These are phyloP conservation scores for Papilio polytes DNA, from an alignment of 1,140 invertebrate genomes.

Conservation along the genomic window DNA sequence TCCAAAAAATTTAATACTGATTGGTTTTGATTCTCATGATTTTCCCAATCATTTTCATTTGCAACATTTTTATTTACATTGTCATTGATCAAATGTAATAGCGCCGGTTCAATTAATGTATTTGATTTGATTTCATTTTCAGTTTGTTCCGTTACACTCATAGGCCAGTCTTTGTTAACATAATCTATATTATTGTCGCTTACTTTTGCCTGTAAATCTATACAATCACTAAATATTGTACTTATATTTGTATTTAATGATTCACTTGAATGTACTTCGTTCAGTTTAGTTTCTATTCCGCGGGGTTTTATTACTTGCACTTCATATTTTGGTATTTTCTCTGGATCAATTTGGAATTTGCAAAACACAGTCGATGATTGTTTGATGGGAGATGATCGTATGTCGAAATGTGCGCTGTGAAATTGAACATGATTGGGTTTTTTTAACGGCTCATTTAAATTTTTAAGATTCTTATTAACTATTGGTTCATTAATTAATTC, in stretches of 20 bases:
- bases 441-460: slow-evolving; percentile 29
- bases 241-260: slow-evolving; percentile 40
- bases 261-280: slow-evolving; percentile 45
- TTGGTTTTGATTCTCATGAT: slow-evolving; percentile 54
- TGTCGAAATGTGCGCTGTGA: slow-evolving; percentile 77
- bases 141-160: slow-evolving; percentile 51
- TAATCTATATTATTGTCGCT: slow-evolving; percentile 34
- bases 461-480: slow-evolving; percentile 27
- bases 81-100: slow-evolving; percentile 60
- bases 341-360: slow-evolving; percentile 75
- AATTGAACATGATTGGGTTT: slow-evolving; percentile 65
- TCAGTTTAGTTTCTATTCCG: slow-evolving; percentile 46
- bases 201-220: slow-evolving; percentile 41
- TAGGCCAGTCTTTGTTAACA: slow-evolving; percentile 48
- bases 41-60: slow-evolving; percentile 46
- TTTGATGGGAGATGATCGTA: slow-evolving; percentile 78
- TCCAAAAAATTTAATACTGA: slow-evolving; percentile 76
- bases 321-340: slow-evolving; percentile 71
- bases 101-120: slow-evolving; percentile 58
- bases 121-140: slow-evolving; percentile 62
- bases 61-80: slow-evolving; percentile 34
- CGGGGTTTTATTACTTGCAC: slow-evolving; percentile 65
- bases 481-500: slow-evolving; percentile 21
- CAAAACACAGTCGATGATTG: slow-evolving; percentile 67
- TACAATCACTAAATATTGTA: slow-evolving; percentile 41